Base-by-base conservation (phyloP, 2,797 vertebrate species). In the Eospalax fontanierii region DNA sequence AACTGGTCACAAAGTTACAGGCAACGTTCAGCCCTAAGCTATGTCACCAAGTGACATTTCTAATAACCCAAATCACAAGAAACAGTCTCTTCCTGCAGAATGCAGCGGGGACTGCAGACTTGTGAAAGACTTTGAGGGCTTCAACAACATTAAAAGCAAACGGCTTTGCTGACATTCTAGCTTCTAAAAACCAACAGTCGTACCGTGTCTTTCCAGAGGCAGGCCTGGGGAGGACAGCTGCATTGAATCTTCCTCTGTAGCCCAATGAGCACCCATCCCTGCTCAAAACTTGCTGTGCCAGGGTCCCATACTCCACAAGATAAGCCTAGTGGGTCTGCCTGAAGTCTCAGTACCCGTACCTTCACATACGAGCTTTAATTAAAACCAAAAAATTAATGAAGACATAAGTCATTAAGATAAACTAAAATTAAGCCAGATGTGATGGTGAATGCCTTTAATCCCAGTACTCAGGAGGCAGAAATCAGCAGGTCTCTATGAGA, bases 121-220 rank as follows among this genome's bases (percentile, higher is more conserved):
- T 10, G 0, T 2, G 18, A 26, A 26, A 11, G 35, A 0, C 2
- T 0, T 0, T 2, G 28, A 33, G 4, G 18, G 35, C 22, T 4
- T 43, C 18, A 35, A 28, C 24, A 40, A 6, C 12, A 33, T 1
- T 3, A 0, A 14, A 14, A 65, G 54, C 0, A 10, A 30, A 21
- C 7, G 46, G 4, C 11, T 0, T 40, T 18, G 11, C 75, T 2
- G 4, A 26, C 40, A 1, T 11, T 10, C 46, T 8, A 0, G n/a
- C 16, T 26, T 11, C 0, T 0, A 4, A 33, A 3, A 16, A 2
- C 6, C 30, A 0, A 24, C 9, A 12, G 26, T 33, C 9, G 0
- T 11, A 0, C 61, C 12, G 19, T 12, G 28, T 57, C 33, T 24
- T 16, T 19, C 18, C 76, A 3, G 15, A 28, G 14, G 75, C 3